A percentile compares a stretch with the other conserved stretches of the same genome.
Evolutionary conservation across 2,797 vertebrate genomes (phyloP).

Genomic region (Fundulus diaphanus): DNA sequence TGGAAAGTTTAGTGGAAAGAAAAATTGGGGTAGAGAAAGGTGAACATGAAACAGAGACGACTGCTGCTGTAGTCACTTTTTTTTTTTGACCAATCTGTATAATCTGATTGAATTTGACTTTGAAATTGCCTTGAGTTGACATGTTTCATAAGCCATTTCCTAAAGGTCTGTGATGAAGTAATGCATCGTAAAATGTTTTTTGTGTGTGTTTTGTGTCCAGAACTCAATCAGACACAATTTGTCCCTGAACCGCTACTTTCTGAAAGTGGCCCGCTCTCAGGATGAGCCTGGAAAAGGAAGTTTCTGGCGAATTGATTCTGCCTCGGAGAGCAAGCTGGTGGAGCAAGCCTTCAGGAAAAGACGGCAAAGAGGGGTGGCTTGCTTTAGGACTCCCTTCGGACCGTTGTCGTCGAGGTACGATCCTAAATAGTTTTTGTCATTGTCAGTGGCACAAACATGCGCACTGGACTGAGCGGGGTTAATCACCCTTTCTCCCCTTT

Average conservation of each 20-base stretch:
- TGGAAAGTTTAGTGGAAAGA: not conserved
- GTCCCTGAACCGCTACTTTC: constrained; percentile 98
- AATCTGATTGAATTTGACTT: too few relatives aligned
- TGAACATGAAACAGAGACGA: not conserved
- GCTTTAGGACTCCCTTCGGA: constrained; percentile 97
- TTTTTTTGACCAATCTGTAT: too few relatives aligned
- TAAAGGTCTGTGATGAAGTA: not conserved
- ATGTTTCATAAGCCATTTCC: not conserved
- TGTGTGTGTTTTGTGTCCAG: constrained; percentile 68
- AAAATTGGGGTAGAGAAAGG: not conserved
- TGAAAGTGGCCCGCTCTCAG: constrained; percentile 98
- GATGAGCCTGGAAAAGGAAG: constrained; percentile 99
- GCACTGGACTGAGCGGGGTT: constrained; percentile 20
- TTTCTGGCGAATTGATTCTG: constrained; percentile 97
- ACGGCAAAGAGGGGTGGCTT: constrained; percentile 94
- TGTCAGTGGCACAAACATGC: not conserved
- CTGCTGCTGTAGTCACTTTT: not conserved
- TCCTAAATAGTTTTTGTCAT: not conserved
- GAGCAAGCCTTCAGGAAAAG: constrained; percentile 98
- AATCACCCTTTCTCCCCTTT: constrained; percentile 59
- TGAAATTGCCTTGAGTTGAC: too few relatives aligned
- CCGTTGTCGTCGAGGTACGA: constrained; percentile 94
- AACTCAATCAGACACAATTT: constrained; percentile 99
- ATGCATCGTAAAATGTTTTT: not conserved
- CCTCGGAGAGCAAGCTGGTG: constrained; percentile 95